Base-by-base conservation (phyloP, 2,113 vertebrate genomes). In the Eonycteris spelaea region DNA sequence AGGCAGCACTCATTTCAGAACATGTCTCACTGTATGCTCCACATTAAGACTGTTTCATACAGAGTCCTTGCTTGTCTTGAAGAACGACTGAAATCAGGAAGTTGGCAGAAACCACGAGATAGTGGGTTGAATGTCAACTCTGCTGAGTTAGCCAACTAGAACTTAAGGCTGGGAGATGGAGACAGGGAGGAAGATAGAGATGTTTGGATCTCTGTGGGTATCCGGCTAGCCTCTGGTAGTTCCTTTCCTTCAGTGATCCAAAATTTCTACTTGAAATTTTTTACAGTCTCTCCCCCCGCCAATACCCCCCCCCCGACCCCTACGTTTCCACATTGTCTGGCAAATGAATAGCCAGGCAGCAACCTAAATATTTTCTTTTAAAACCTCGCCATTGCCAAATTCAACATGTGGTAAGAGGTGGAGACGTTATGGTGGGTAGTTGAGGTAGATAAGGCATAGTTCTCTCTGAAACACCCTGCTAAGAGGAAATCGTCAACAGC, bases 61-160 rank as follows among this genome's bases (percentile, higher is more conserved):
- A 7, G 28, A 51, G 57, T 70, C 63, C 83, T 88, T 82, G 45
- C 61, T 77, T 0, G 6, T 85, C 65, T 95, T 89, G 12, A 45
- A 79, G 79, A 68, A 15, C 26, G 13, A 45, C 24, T 40, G 61
- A 90, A 97, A 97, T 87, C 75, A 95, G 97, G 97, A 98, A 96
- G 96, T 96, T 86, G 70, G 15, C 12, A 80, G 86, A 95, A 94
- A 92, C 92, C 92, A 59, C 61, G 1, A 95, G 95, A 80, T 78
- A 57, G 53, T 28, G n/a, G 70, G 40, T 73, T 7, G 26, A 21
- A 55, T 67, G 22, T 90, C 35, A 24, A 21, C n/a, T 21, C 24
- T 21, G 35, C 65, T 9, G 28, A 80, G 7, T 1, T 67, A 33
- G 40, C 73, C 68, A 55, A 38, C 88, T 45, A 90, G 84, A 68